Conservation (phyloP, 2,113 vertebrate species). For the Gymnorhina tibicen region DNA sequence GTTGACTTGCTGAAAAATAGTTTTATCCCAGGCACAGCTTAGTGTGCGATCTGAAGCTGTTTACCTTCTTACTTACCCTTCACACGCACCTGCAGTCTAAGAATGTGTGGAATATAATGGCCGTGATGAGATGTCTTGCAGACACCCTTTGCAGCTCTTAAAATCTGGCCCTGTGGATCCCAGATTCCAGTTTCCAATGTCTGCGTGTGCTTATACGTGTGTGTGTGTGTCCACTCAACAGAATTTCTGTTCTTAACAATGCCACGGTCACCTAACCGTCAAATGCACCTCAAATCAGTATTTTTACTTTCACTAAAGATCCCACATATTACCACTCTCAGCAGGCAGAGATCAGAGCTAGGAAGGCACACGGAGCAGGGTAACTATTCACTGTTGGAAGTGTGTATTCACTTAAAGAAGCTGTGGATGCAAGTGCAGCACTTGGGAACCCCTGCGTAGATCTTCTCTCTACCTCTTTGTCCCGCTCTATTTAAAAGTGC, state of each 20-base stretch:
- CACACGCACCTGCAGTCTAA: fast-evolving
- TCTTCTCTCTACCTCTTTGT: neutral
- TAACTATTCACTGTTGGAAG: neutral
- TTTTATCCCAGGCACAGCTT: neutral
- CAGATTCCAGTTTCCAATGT: neutral
- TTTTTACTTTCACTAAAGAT: neutral
- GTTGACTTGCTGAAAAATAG: neutral
- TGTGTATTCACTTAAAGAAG: neutral
- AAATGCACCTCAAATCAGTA: neutral
- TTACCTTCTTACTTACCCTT: neutral
- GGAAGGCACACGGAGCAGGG: neutral
- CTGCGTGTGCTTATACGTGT: fast-evolving
- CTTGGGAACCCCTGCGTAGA: neutral
- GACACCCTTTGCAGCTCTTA: neutral
- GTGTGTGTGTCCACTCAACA: neutral
- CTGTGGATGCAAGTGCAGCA: neutral
- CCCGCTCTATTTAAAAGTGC: neutral
- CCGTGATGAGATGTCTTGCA: neutral
- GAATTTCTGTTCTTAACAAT: neutral
- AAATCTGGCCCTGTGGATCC: neutral
- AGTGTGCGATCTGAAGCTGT: neutral
- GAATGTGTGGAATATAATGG: neutral
- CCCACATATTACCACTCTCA: neutral
- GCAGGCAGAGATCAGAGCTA: neutral
- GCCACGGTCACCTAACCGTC: neutral